These are phyloP conservation scores for Megaleporinus macrocephalus DNA, from an alignment of 2,113 vertebrate genomes.

Conservation along the genomic window DNA sequence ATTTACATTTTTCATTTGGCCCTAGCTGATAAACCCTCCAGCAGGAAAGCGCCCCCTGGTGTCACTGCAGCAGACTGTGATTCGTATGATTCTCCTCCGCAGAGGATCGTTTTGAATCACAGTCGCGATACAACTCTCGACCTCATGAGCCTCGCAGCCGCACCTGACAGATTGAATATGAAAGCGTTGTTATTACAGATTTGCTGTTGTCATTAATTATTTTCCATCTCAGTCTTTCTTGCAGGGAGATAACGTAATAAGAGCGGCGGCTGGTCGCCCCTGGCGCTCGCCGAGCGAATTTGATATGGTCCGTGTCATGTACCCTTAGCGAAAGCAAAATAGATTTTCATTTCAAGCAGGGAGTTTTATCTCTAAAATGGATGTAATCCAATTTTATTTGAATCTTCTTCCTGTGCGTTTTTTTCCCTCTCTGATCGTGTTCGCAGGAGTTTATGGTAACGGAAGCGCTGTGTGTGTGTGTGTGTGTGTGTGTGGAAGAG, in stretches of 20 bases:
- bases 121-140: neutral
- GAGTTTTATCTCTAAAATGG: conserved; percentile 58
- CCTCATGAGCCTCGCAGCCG: conserved; percentile 7
- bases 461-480: conserved; percentile 49
- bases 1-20: no score
- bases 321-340: conserved; percentile 50
- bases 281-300: conserved; percentile 42
- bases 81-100: neutral
- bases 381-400: conserved; percentile 65
- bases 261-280: conserved; percentile 33
- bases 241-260: conserved; percentile 42
- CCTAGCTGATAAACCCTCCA: no score
- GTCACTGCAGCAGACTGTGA: neutral
- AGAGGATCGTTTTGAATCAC: neutral
- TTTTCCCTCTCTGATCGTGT: conserved; percentile 27
- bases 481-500: conserved; percentile 41
- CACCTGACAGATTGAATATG: conserved; percentile 47
- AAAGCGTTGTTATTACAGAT: conserved; percentile 40
- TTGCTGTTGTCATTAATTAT: conserved; percentile 57
- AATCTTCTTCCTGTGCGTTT: conserved; percentile 53
- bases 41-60: neutral
- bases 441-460: conserved; percentile 47
- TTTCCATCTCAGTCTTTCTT: conserved; percentile 37
- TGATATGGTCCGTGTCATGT: conserved; percentile 50
- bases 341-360: conserved; percentile 58